Evolutionary conservation across 2,113 vertebrate genomes (phyloP).

Genomic region (Climacteris rufus): DNA sequence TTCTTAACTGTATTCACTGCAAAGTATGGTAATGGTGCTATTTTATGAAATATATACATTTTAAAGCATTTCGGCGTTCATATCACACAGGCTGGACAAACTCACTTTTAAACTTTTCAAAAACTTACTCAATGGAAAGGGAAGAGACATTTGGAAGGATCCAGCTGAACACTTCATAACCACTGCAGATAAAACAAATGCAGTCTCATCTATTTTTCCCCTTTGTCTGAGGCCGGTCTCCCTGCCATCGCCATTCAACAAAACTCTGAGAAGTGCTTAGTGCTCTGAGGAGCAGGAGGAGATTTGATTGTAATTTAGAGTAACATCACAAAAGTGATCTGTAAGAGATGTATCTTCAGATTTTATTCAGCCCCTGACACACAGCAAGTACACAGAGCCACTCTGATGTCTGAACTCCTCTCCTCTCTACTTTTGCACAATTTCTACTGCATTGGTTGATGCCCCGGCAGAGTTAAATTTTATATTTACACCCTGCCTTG

Average conservation of each 20-base stretch:
- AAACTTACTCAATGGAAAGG: neutral
- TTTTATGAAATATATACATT: slow-evolving; percentile 19
- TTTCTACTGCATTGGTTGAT: neutral
- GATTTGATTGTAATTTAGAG: neutral
- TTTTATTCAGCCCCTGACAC: neutral
- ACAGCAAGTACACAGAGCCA: neutral
- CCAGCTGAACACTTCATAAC: neutral
- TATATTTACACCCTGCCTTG: neutral
- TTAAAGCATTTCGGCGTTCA: neutral
- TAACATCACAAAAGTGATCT: neutral
- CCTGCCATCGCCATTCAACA: neutral
- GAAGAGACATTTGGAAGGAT: slow-evolving; percentile 1
- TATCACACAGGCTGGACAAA: neutral
- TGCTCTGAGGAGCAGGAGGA: neutral
- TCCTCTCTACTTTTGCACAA: neutral
- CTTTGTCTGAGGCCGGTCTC: neutral
- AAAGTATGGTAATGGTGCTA: slow-evolving; percentile 1
- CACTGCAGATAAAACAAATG: neutral
- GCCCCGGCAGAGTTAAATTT: neutral
- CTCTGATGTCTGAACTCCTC: neutral
- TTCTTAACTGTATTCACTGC: slow-evolving; percentile 30
- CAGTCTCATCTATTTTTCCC: neutral
- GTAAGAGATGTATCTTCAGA: neutral
- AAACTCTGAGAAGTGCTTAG: neutral
- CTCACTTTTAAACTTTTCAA: slow-evolving; percentile 34